These are phyloP conservation scores for Drosophila pseudoobscura DNA, from an alignment of 1,140 invertebrate genomes.

Conservation along the genomic window DNA sequence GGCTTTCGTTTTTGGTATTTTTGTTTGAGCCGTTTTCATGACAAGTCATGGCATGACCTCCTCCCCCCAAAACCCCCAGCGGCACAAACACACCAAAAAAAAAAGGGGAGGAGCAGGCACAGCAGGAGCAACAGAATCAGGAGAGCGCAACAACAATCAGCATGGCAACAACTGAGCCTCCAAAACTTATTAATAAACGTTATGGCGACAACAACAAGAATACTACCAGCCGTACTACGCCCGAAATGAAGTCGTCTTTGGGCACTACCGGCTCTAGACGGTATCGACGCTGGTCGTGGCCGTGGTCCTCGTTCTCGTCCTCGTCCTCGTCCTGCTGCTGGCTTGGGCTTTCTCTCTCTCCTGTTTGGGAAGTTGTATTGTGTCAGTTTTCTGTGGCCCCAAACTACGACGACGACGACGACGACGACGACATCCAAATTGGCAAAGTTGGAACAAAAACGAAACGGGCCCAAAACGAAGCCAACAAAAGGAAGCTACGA, in stretches of 20 bases:
- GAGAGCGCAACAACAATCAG: constrained; percentile 37
- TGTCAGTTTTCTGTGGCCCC: constrained; percentile 33
- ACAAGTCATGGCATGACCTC: constrained; percentile 65
- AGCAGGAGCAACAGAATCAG: constrained; percentile 61
- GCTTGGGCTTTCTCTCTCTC: neutral
- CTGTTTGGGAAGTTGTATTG: constrained; percentile 18
- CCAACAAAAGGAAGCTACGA: constrained; percentile 23
- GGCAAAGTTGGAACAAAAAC: constrained; percentile 76
- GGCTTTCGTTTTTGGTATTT: constrained; percentile 18
- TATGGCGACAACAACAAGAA: constrained; percentile 67
- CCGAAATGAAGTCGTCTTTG: constrained; percentile 44
- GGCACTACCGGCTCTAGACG: constrained; percentile 21
- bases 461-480: constrained; percentile 34
- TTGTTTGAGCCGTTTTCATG: constrained; percentile 40
- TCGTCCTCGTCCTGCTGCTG: neutral
- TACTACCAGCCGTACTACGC: neutral
- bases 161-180: constrained; percentile 46
- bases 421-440: constrained; percentile 65
- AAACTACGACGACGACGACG: neutral
- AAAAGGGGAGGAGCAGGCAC: constrained; percentile 30
- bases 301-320: too few relatives aligned
- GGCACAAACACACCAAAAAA: constrained; percentile 5
- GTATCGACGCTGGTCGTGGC: too few relatives aligned
- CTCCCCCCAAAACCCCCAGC: constrained; percentile 1
- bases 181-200: constrained; percentile 77